Evolutionary conservation across 2,113 vertebrate species (phyloP).

Genomic region (Neotoma lepida): DNA sequence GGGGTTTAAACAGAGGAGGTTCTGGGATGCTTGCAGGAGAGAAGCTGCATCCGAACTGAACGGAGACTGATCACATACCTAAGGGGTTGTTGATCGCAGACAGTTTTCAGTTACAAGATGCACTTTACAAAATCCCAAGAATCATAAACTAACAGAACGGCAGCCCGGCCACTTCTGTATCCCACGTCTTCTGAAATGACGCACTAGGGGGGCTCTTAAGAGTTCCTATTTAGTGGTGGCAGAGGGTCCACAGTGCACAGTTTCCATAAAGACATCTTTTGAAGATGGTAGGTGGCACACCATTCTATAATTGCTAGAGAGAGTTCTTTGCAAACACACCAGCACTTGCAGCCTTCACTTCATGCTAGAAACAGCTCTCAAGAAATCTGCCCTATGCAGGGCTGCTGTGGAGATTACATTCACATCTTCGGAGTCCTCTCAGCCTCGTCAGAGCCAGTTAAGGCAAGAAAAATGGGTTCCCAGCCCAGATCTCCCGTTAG

Average conservation of each 20-base stretch:
- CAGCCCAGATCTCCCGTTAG: not conserved
- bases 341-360: not conserved
- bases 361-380: not conserved
- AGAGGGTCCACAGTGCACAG: not conserved
- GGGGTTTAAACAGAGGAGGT: not conserved
- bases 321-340: not conserved
- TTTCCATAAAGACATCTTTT: not conserved
- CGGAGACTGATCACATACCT: not conserved
- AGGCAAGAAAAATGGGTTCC: slow-evolving; percentile 42
- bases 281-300: not conserved
- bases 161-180: not conserved
- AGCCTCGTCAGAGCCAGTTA: slow-evolving; percentile 53
- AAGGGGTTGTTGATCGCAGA: not conserved
- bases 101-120: not conserved
- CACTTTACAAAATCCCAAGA: slow-evolving; percentile 38
- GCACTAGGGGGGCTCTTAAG: not conserved
- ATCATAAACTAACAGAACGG: slow-evolving; percentile 18
- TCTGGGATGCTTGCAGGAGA: not conserved
- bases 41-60: not conserved
- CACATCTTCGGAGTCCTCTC: slow-evolving; percentile 20
- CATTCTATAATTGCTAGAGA: not conserved
- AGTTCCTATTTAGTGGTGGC: not conserved
- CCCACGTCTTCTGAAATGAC: slow-evolving; percentile 29
- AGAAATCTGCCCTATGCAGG: not conserved
- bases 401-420: not conserved